Evolutionary conservation across 2,797 vertebrate genomes (phyloP).

Genomic region (Lacerta bilineata): DNA sequence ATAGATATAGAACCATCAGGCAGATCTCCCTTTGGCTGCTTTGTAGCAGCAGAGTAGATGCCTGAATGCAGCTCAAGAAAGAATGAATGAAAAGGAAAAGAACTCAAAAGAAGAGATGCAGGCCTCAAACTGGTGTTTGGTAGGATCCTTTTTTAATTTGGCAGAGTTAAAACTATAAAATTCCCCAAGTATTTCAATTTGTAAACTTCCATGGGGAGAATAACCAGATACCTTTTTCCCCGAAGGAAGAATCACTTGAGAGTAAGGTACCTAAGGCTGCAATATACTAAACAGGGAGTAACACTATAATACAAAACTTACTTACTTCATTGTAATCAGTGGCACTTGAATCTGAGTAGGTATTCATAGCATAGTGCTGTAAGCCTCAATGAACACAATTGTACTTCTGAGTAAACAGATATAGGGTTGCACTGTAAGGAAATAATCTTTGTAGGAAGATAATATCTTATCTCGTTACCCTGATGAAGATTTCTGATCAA

Average conservation of each 20-base stretch:
- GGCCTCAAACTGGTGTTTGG: background rate
- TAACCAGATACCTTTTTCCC: background rate
- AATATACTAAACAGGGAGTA: background rate
- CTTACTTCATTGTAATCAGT: background rate
- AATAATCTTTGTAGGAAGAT: background rate
- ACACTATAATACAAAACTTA: background rate
- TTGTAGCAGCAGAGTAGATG: background rate
- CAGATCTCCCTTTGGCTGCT: background rate
- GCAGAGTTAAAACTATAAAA: background rate
- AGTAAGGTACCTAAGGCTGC: background rate
- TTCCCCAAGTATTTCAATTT: background rate
- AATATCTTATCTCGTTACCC: background rate
- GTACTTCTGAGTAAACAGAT: background rate
- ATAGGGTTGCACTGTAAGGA: background rate
- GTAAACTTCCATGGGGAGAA: background rate
- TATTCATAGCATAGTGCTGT: too few relatives aligned
- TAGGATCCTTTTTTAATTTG: background rate
- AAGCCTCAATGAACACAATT: too few relatives aligned
- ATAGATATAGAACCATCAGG: background rate
- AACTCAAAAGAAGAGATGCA: background rate
- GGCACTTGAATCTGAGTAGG: background rate
- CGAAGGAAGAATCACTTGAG: background rate
- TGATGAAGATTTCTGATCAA: background rate
- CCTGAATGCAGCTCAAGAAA: background rate
- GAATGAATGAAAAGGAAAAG: background rate